A percentile compares a stretch with the other conserved stretches of the same genome.
These are phyloP conservation scores for Lasioglossum leucozonium DNA, from an alignment of 2,888 invertebrate species.

Conservation along the genomic window DNA sequence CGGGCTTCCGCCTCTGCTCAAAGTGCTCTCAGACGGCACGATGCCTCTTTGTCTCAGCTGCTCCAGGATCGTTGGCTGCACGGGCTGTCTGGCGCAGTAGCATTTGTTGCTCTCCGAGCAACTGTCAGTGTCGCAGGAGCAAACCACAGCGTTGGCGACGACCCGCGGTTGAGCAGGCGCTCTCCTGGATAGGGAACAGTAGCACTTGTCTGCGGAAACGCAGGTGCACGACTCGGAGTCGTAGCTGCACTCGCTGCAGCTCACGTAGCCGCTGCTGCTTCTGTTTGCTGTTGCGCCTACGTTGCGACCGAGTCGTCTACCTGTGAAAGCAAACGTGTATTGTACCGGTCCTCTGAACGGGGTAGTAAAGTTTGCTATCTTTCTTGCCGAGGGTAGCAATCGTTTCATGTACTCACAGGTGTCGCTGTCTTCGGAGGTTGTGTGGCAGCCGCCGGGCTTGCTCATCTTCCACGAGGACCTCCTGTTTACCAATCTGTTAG, in stretches of 20 bases:
- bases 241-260: constrained; percentile 94
- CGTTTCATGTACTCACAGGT: constrained; percentile 75
- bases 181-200: constrained; percentile 88
- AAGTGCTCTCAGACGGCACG: constrained; percentile 83
- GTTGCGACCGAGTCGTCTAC: constrained; percentile 73
- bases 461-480: constrained; percentile 76
- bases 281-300: constrained; percentile 78
- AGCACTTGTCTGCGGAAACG: constrained; percentile 92
- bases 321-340: constrained; percentile 47
- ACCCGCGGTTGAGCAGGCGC: constrained; percentile 80
- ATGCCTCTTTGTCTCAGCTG: constrained; percentile 86
- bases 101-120: constrained; percentile 95
- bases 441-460: constrained; percentile 74
- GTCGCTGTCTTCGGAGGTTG: constrained; percentile 83
- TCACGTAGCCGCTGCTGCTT: constrained; percentile 89
- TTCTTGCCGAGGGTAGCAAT: too few species aligned
- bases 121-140: constrained; percentile 94
- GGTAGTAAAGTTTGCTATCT: neutral
- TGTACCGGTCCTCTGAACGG: neutral
- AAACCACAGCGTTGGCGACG: constrained; percentile 85
- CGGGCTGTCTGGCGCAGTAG: constrained; percentile 87
- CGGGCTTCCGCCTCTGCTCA: constrained; percentile 77
- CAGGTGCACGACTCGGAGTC: constrained; percentile 94
- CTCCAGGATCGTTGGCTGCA: constrained; percentile 85
- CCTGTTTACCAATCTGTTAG: constrained; percentile 78